Conservation (phyloP, 2,113 vertebrate genomes). For the Protobothrops mucrosquamatus region DNA sequence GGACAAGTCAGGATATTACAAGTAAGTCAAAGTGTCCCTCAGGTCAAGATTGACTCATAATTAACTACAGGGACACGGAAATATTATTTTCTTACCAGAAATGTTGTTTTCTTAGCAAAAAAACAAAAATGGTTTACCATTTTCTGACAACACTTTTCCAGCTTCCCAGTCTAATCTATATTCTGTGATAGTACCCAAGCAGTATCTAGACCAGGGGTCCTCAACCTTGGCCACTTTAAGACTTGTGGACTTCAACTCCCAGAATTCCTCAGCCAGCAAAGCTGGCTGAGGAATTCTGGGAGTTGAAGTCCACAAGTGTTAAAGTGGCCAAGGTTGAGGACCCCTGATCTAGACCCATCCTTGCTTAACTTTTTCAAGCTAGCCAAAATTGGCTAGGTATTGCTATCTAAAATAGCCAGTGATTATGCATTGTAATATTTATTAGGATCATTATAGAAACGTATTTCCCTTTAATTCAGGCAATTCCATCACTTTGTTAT, state of each 20-base stretch:
- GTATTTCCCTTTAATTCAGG: background rate
- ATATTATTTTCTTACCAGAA: background rate
- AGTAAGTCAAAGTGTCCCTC: background rate
- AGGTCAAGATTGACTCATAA: background rate
- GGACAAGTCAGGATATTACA: slow-evolving; percentile 11
- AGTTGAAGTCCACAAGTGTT: too few species aligned
- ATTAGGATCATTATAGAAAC: slow-evolving; percentile 24
- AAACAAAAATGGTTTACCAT: background rate
- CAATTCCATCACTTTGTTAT: background rate
- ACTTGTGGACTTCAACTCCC: too few species aligned
- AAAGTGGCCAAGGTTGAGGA: too few species aligned
- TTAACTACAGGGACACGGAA: background rate
- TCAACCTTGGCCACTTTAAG: too few species aligned
- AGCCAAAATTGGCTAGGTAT: slow-evolving; percentile 12
- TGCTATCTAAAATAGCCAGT: background rate
- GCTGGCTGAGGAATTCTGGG: too few species aligned
- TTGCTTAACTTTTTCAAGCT: background rate
- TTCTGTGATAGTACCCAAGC: background rate
- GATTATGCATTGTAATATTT: slow-evolving; percentile 33
- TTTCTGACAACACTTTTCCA: background rate
- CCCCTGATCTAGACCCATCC: background rate
- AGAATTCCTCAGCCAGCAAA: too few species aligned
- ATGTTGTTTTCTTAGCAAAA: background rate
- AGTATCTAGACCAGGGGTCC: background rate
- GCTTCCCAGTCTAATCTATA: background rate